phyloP scores from a whole-genome alignment of 2,113 vertebrate species.

The Theristicus caerulescens region DNA sequence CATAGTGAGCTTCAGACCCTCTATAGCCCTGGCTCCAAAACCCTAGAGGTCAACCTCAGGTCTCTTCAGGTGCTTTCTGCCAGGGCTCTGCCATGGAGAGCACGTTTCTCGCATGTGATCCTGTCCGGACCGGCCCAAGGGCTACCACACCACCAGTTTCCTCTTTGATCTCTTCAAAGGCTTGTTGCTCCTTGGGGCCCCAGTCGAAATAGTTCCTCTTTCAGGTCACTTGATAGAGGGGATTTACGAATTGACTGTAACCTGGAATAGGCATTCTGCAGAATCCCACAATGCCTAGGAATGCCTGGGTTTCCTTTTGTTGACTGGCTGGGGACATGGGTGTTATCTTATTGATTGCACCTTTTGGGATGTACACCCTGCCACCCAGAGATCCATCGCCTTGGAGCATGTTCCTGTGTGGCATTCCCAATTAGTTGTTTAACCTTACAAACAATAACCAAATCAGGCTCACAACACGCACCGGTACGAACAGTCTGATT shows the following conservation, averaged over 20 bases:
- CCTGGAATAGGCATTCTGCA: neutral
- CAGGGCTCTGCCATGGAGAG: neutral
- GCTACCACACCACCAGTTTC: neutral
- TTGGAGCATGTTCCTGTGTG: neutral
- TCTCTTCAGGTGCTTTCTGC: neutral
- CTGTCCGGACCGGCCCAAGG: neutral
- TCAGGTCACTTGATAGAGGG: neutral
- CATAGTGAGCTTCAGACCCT: neutral
- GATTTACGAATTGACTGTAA: neutral
- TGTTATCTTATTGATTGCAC: neutral
- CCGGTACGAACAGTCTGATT: fast-evolving
- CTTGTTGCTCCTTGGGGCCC: neutral
- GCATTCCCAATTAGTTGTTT: neutral
- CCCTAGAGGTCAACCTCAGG: fast-evolving
- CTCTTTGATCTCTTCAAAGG: neutral
- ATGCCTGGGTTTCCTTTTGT: neutral
- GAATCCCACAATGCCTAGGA: neutral
- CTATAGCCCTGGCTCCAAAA: neutral
- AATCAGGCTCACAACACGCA: neutral
- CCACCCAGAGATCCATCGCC: neutral
- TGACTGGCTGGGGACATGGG: neutral
- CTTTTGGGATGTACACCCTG: neutral
- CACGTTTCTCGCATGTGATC: fast-evolving
- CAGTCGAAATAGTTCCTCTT: neutral
- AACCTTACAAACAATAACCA: neutral